These are phyloP conservation scores for Plectrocnemia conspersa DNA, from an alignment of 1,140 invertebrate species.

Conservation along the genomic window DNA sequence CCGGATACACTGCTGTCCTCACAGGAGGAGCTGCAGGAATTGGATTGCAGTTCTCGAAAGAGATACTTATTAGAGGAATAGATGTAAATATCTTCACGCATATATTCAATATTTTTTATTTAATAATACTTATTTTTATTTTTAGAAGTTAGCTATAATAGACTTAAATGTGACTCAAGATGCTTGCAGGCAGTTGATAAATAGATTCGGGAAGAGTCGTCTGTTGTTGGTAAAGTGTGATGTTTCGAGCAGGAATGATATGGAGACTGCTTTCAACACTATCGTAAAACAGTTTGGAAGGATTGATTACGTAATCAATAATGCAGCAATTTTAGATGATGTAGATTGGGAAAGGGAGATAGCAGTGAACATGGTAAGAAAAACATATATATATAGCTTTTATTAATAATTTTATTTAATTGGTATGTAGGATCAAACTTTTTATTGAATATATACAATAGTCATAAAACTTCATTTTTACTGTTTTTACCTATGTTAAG, in stretches of 20 bases:
- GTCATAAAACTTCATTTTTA: too few species aligned
- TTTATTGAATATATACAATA: too few species aligned
- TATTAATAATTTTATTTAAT: neutral
- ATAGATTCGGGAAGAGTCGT: slow-evolving; percentile 35
- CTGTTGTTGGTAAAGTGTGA: slow-evolving; percentile 56
- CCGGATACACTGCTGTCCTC: slow-evolving; percentile 49
- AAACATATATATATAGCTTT: too few species aligned
- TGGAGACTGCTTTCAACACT: slow-evolving; percentile 58
- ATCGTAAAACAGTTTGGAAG: slow-evolving; percentile 53
- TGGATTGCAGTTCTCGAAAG: slow-evolving; percentile 47
- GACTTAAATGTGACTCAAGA: slow-evolving; percentile 39
- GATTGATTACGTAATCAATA: slow-evolving; percentile 63
- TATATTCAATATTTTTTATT: slow-evolving; percentile 11
- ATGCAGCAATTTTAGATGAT: slow-evolving; percentile 52
- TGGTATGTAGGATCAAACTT: too few species aligned
- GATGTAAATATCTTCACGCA: slow-evolving; percentile 40
- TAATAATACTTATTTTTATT: slow-evolving; percentile 1
- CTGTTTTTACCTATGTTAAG: too few species aligned
- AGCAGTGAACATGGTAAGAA: slow-evolving; percentile 45
- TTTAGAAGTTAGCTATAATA: slow-evolving; percentile 40
- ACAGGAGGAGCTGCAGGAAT: slow-evolving; percentile 54
- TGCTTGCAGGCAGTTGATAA: slow-evolving; percentile 33
- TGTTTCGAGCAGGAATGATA: slow-evolving; percentile 57
- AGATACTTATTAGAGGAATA: slow-evolving; percentile 45
- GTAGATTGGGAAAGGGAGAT: slow-evolving; percentile 42